Conservation (phyloP, 1,140 invertebrate species). For the Mercenaria mercenaria region DNA sequence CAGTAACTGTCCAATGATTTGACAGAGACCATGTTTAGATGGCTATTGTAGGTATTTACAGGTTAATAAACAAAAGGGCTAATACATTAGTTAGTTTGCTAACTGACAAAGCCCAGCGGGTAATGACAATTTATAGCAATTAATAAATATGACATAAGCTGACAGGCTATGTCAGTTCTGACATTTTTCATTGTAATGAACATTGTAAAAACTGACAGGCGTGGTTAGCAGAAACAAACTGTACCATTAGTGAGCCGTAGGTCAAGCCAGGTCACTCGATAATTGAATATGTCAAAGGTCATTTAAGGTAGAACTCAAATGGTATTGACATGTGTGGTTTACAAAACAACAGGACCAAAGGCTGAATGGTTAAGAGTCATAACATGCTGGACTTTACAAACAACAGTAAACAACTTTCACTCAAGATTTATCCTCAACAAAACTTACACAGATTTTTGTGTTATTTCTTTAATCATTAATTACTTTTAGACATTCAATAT, state of each 20-base stretch:
- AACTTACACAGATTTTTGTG: no score
- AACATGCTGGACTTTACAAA: no score
- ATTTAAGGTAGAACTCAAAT: conserved; percentile 12
- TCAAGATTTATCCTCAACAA: no score
- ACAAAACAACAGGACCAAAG: no score
- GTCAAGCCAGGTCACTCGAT: conserved; percentile 7
- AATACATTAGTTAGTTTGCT: not conserved
- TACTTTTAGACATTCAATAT: no score
- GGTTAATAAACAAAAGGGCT: not conserved
- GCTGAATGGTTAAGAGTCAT: no score
- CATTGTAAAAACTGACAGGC: conserved; percentile 46
- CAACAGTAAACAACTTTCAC: no score
- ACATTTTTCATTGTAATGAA: conserved; percentile 47
- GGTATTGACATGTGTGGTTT: no score
- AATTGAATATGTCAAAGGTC: conserved; percentile 10
- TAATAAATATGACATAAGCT: conserved; percentile 56
- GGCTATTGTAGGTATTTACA: not conserved
- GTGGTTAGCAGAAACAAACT: conserved; percentile 29
- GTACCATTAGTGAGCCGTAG: not conserved
- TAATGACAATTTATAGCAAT: conserved; percentile 49
- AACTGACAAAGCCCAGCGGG: not conserved
- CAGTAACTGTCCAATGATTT: no score
- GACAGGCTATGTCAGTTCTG: conserved; percentile 13
- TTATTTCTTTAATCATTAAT: no score
- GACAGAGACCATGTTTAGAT: not conserved